A percentile compares a stretch with the other conserved stretches of the same genome.
Evolutionary conservation across 2,113 vertebrate genomes (phyloP).

Genomic region (Pipa parva): DNA sequence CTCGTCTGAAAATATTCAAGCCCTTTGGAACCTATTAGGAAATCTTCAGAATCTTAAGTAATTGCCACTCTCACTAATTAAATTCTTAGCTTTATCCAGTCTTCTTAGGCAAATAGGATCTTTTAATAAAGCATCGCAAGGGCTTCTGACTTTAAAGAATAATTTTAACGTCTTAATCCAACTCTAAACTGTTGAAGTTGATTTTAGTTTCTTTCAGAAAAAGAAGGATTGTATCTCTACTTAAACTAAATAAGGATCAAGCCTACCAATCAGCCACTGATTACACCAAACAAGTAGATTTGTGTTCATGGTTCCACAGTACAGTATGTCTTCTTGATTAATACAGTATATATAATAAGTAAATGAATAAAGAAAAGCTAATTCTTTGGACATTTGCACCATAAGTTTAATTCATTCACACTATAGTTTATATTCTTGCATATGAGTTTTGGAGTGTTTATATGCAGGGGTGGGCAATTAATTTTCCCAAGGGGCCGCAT

Average conservation of each 20-base stretch:
- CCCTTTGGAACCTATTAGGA: too few species aligned
- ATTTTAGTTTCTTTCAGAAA: neutral
- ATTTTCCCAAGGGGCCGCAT: too few species aligned
- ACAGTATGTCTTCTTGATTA: too few species aligned
- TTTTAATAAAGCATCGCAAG: constrained; percentile 6
- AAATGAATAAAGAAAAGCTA: too few species aligned
- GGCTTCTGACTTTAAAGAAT: constrained; percentile 7
- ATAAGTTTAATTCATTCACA: too few species aligned
- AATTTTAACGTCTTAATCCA: constrained; percentile 4
- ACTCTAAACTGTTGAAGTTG: neutral
- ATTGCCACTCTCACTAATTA: constrained; percentile 14
- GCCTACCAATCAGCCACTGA: neutral
- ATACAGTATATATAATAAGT: too few species aligned
- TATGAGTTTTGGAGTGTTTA: too few species aligned
- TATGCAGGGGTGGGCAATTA: too few species aligned
- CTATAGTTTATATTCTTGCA: too few species aligned
- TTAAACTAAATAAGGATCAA: neutral
- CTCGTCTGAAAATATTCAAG: too few species aligned
- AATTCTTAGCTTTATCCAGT: neutral
- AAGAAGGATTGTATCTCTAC: neutral
- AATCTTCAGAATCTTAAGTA: neutral
- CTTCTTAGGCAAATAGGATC: neutral
- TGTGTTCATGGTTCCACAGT: too few species aligned
- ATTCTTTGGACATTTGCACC: too few species aligned
- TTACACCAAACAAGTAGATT: neutral